Percentiles rank a stretch among this genome's conserved stretches.
Conservation (phyloP, 2,888 invertebrate species). For the Agrotis exclamationis region DNA sequence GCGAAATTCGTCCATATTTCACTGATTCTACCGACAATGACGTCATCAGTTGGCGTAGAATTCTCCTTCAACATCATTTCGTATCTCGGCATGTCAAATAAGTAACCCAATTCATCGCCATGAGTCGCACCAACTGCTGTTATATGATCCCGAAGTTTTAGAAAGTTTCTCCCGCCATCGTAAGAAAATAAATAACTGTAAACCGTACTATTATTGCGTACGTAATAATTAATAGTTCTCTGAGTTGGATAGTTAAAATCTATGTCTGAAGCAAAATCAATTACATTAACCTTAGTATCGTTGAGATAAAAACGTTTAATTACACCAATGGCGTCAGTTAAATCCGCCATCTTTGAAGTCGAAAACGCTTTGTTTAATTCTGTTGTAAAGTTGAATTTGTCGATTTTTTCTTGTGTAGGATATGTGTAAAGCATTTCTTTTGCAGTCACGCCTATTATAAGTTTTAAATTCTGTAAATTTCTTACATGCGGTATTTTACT, state of each 20-base stretch:
- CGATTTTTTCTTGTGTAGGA: background rate
- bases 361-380: conserved; percentile 29
- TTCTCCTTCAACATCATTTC: background rate
- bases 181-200: conserved; percentile 45
- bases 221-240: conserved; percentile 25
- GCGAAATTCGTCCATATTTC: conserved; percentile 51
- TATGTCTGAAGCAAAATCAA: conserved; percentile 41
- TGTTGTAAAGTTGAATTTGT: conserved; percentile 1
- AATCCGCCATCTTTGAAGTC: conserved; percentile 17
- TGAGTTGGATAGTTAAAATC: conserved; percentile 30
- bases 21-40: conserved; percentile 28
- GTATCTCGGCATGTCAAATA: conserved; percentile 17
- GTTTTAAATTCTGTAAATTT: conserved; percentile 20
- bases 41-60: conserved; percentile 15
- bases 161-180: conserved; percentile 25
- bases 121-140: conserved; percentile 18
- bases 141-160: conserved; percentile 23
- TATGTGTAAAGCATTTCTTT: conserved; percentile 31
- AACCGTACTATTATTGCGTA: conserved; percentile 15
- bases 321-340: background rate
- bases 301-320: conserved; percentile 31
- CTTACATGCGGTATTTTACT: background rate
- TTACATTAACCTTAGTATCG: background rate
- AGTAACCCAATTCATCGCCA: conserved; percentile 46
- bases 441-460: conserved; percentile 33